Base-by-base conservation (phyloP, 2,888 invertebrate species). In the Drosophila anomalata region DNA sequence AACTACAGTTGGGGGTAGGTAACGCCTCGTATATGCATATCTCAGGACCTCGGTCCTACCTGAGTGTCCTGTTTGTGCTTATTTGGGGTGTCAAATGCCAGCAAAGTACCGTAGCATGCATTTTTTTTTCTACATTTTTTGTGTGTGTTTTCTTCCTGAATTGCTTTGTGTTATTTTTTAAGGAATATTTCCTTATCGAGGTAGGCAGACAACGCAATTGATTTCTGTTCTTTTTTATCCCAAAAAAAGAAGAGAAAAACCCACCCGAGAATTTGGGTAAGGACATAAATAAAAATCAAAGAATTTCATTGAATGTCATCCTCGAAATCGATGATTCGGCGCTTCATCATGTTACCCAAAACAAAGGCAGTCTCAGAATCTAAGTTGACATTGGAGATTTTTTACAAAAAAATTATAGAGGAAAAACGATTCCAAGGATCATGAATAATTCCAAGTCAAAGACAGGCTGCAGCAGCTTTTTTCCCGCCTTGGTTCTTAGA, bases 271-370 rank as follows among this genome's bases (percentile, higher is more conserved):
- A 50, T 61, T 73, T 31, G 55, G 51, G 42, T 46, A 73, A 79
- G 87, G 67, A 72, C 75, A 88, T 75, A 79, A 86, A 88, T 75
- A 88, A 67, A 66, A 88, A 77, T 70, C 69, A 61, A 46, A 44
- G 73, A 72, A 69, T 66, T 75, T 74, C 79, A 67, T 81, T 73
- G 80, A 72, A 80, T 87, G 86, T 75, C 82, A 85, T 55, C 79
- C 58, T 66, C 54, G 47, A 51, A 50, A 51, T 59, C 63, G 63
- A 54, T 48, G 61, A 68, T 63, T 52, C 57, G 79, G 65, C 84
- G 72, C 87, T 88, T 87, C 78, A 87, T 88, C 85, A 88, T 84
- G 74, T 87, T 84, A 73, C 86, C 65, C 50, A 47, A 75, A 74
- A 75, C 60, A 73, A 70, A 46, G 66, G 65, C 73, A 69, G 63